Base-by-base conservation (phyloP, 1,140 invertebrate species). In the Drosophila novamexicana region DNA sequence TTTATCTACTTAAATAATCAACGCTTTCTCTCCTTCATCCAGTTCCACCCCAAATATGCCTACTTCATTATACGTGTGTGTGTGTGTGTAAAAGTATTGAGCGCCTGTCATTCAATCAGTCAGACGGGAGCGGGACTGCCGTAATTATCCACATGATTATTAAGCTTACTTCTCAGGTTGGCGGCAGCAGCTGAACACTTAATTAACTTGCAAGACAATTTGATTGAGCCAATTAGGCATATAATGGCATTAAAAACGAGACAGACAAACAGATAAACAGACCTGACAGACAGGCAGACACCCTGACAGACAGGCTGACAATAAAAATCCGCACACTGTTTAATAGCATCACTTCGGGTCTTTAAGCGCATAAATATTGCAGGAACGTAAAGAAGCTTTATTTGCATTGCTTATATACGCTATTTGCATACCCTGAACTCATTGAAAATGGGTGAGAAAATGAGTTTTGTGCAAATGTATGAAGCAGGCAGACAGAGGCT, bases 1-100 rank as follows among this genome's bases (percentile, higher is more conserved):
- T 76, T 83, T 72, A 76, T 82, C 71, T 79, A 68, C 80, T 82
- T 79, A 76, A 76, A 79, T 75, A 82, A 81, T 81, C 71, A 75
- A 79, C 40, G 62, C 6, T 14, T 9, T 6, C 10, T 16, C n/a
- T 9, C 1, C 1, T 34, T n/a, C 10, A 36, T 22, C 8, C 40
- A 45, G 34, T 44, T 12, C 40, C 29, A 53, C 49, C 29, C 29
- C 7, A 7, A 50, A 50, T 50, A 29, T 29, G 22, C 18, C 45
- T 29, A 50, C 49, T 14, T 29, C n/a, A 32, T 50, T 53, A 37
- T 36, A 36, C 16, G n/a, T 18, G 14, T 37, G 34, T 16, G 34
- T 54, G n/a, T 53, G 47, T 22, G 22, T 50, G 47, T 7, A 6
- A 7, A 14, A 42, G 12, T 72, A 65, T 77, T 64, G 36, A 45